Evolutionary conservation across 2,888 invertebrate genomes (phyloP).

Genomic region (Ophion slaviceki): DNA sequence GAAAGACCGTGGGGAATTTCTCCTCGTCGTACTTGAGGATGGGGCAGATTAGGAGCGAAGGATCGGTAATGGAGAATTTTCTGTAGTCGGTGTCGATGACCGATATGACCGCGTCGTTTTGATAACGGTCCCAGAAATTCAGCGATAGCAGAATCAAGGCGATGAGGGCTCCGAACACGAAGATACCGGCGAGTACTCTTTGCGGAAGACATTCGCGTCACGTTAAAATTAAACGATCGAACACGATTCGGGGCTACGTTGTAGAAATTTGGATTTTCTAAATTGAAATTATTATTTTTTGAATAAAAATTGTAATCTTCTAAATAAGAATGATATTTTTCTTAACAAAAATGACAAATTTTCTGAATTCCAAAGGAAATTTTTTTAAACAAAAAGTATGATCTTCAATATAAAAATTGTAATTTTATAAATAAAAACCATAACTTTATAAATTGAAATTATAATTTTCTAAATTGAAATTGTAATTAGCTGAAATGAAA

Average conservation of each 20-base stretch:
- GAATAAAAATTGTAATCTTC: too few relatives aligned
- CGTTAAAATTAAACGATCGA: slow-evolving; percentile 8
- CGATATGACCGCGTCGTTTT: slow-evolving; percentile 70
- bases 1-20: slow-evolving; percentile 77
- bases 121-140: slow-evolving; percentile 74
- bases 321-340: too few relatives aligned
- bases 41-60: slow-evolving; percentile 88
- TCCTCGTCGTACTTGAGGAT: slow-evolving; percentile 85
- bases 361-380: too few relatives aligned
- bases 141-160: slow-evolving; percentile 69
- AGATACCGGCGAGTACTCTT: slow-evolving; percentile 68
- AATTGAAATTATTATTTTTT: too few relatives aligned
- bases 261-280: background rate
- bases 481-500: too few relatives aligned
- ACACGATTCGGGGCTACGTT: background rate
- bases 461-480: too few relatives aligned
- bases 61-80: slow-evolving; percentile 87
- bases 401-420: too few relatives aligned
- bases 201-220: background rate
- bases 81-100: slow-evolving; percentile 70
- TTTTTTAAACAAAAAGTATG: too few relatives aligned
- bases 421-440: too few relatives aligned
- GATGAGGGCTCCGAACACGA: slow-evolving; percentile 69
- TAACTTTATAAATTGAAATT: too few relatives aligned
- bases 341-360: too few relatives aligned